phyloP scores from a whole-genome alignment of 2,113 vertebrate species.

The Dryoscopus gambensis region DNA sequence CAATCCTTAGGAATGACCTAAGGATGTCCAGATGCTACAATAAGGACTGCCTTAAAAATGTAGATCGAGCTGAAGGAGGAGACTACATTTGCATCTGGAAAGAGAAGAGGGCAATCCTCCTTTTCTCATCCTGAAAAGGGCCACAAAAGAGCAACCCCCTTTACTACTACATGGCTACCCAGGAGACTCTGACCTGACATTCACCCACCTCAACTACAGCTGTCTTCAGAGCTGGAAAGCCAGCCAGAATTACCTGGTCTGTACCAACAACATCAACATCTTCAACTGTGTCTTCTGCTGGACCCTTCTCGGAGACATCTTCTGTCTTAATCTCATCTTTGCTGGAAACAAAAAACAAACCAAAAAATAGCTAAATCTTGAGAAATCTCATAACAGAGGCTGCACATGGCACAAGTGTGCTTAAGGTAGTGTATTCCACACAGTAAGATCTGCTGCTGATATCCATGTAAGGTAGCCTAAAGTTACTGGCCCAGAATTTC shows the following conservation, averaged over 20 bases:
- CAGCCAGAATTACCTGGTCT: slow-evolving; percentile 30
- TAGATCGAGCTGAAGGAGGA: background rate
- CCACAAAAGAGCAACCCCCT: background rate
- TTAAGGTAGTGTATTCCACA: background rate
- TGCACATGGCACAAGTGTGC: background rate
- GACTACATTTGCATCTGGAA: background rate
- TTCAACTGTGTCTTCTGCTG: background rate
- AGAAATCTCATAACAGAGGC: background rate
- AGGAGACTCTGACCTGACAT: background rate
- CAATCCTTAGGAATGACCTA: background rate
- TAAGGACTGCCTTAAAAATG: background rate
- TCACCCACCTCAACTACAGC: background rate
- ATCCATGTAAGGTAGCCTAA: background rate
- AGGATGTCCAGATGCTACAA: background rate
- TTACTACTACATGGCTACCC: background rate
- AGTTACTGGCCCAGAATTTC: background rate
- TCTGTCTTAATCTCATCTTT: slow-evolving; percentile 40
- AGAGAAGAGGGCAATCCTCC: background rate
- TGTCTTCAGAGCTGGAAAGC: background rate
- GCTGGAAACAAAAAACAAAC: background rate
- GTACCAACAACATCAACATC: slow-evolving; percentile 49
- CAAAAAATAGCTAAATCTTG: background rate
- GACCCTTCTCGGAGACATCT: background rate
- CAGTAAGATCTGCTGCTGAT: background rate
- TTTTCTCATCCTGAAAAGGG: background rate